phyloP scores from a whole-genome alignment of 1,140 invertebrate species.

The Sycophaga agraensis region DNA sequence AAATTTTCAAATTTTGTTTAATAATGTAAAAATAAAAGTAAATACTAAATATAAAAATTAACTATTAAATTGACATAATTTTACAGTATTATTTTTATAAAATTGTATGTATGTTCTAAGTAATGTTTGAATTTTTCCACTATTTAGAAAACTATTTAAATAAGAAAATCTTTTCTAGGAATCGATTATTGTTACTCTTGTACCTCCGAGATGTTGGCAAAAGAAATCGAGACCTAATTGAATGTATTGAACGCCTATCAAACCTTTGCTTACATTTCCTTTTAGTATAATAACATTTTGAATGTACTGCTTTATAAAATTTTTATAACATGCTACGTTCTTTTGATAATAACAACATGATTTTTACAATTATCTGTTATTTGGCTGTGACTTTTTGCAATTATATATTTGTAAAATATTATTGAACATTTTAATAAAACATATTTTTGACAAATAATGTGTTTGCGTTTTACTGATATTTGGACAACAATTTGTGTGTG shows the following conservation, averaged over 20 bases:
- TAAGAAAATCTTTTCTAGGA: slow-evolving; percentile 49
- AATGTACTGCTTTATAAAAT: not conserved
- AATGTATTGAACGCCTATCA: slow-evolving; percentile 7
- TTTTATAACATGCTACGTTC: slow-evolving; percentile 1
- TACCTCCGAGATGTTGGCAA: slow-evolving; percentile 47
- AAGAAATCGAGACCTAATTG: slow-evolving; percentile 45
- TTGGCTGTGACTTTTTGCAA: slow-evolving; percentile 17
- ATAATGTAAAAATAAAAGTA: too few species aligned
- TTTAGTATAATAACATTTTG: not conserved
- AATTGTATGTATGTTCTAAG: too few species aligned
- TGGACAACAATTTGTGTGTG: slow-evolving; percentile 39
- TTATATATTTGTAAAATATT: slow-evolving; percentile 25
- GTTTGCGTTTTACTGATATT: slow-evolving; percentile 48
- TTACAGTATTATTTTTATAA: too few species aligned
- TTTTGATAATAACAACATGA: slow-evolving; percentile 10
- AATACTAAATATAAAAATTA: too few species aligned
- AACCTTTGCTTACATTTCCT: slow-evolving; percentile 1
- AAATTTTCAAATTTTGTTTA: too few species aligned
- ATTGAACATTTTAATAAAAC: slow-evolving; percentile 38
- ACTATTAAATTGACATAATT: too few species aligned
- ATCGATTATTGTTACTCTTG: slow-evolving; percentile 47
- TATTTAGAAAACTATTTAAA: too few species aligned
- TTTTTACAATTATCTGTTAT: too few species aligned
- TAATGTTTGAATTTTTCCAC: slow-evolving; percentile 6
- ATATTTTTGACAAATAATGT: slow-evolving; percentile 19